phyloP scores from a whole-genome alignment of 2,888 invertebrate species.

The Cephus sareptanus region DNA sequence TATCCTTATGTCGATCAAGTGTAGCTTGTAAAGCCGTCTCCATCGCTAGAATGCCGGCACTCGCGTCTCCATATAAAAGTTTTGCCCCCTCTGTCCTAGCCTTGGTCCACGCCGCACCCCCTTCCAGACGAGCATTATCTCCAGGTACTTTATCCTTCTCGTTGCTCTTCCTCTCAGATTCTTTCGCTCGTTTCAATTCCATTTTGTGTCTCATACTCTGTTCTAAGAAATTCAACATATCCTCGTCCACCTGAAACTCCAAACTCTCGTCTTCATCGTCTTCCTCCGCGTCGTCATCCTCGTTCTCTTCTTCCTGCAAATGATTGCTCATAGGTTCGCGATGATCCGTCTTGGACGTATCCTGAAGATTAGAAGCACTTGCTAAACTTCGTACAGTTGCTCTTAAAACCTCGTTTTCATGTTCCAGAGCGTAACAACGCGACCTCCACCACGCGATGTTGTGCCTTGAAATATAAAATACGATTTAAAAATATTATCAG shows the following conservation, averaged over 20 bases:
- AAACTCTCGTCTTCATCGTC: constrained; percentile 56
- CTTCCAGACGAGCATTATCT: constrained; percentile 27
- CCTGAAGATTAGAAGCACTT: not conserved
- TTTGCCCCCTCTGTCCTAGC: constrained; percentile 64
- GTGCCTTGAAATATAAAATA: constrained; percentile 46
- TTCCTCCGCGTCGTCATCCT: constrained; percentile 39
- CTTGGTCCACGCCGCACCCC: constrained; percentile 48
- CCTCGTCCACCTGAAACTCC: constrained; percentile 73
- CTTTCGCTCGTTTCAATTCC: constrained; percentile 56
- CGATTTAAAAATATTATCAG: not conserved
- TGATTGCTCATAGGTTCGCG: not conserved
- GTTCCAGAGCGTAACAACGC: constrained; percentile 55
- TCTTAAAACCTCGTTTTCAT: constrained; percentile 52
- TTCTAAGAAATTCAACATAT: constrained; percentile 73
- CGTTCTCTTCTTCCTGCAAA: not conserved
- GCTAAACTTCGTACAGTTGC: constrained; percentile 39
- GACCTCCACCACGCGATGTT: constrained; percentile 60
- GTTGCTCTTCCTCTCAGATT: constrained; percentile 28
- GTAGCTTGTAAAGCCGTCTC: constrained; percentile 78
- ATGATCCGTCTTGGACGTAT: not conserved
- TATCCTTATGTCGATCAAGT: constrained; percentile 73
- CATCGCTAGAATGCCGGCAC: constrained; percentile 77
- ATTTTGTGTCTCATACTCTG: constrained; percentile 71
- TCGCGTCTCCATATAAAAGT: constrained; percentile 74
- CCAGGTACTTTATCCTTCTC: constrained; percentile 22